These are phyloP conservation scores for Priocnemis perturbator DNA, from an alignment of 2,888 invertebrate genomes.

Conservation along the genomic window DNA sequence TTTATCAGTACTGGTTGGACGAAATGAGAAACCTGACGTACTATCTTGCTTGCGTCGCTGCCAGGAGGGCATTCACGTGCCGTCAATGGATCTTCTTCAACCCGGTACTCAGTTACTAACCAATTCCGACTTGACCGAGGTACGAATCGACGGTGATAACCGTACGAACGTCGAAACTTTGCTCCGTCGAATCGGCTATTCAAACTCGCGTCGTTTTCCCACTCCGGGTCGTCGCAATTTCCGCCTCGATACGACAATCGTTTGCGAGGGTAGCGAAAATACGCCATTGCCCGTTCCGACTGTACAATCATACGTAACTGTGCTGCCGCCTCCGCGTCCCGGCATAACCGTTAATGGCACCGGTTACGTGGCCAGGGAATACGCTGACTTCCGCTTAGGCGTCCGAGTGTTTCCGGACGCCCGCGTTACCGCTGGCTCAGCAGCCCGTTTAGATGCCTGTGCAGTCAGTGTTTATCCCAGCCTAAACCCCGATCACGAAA, in stretches of 20 bases:
- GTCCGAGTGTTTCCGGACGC: slow-evolving; percentile 93
- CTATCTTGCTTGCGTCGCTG: slow-evolving; percentile 88
- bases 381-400: slow-evolving; percentile 90
- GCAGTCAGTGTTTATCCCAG: slow-evolving; percentile 96
- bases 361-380: slow-evolving; percentile 88
- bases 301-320: slow-evolving; percentile 91
- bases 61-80: slow-evolving; percentile 83
- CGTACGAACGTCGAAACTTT: slow-evolving; percentile 92
- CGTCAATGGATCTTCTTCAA: slow-evolving; percentile 84
- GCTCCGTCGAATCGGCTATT: slow-evolving; percentile 91
- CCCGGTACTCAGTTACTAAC: slow-evolving; percentile 87
- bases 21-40: slow-evolving; percentile 84
- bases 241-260: slow-evolving; percentile 87
- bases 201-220: slow-evolving; percentile 93
- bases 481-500: slow-evolving; percentile 96
- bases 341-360: slow-evolving; percentile 89
- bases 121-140: slow-evolving; percentile 88
- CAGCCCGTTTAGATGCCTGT: slow-evolving; percentile 90
- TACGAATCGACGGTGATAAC: slow-evolving; percentile 94
- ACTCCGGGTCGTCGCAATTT: slow-evolving; percentile 96
- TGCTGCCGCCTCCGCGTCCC: slow-evolving; percentile 90
- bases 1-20: slow-evolving; percentile 86
- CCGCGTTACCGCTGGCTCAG: slow-evolving; percentile 81
- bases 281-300: slow-evolving; percentile 84
- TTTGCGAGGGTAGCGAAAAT: slow-evolving; percentile 84